A percentile compares a stretch with the other conserved stretches of the same genome.
These are phyloP conservation scores for Propithecus deckenii DNA, from an alignment of 2,797 vertebrate species.

Conservation along the genomic window DNA sequence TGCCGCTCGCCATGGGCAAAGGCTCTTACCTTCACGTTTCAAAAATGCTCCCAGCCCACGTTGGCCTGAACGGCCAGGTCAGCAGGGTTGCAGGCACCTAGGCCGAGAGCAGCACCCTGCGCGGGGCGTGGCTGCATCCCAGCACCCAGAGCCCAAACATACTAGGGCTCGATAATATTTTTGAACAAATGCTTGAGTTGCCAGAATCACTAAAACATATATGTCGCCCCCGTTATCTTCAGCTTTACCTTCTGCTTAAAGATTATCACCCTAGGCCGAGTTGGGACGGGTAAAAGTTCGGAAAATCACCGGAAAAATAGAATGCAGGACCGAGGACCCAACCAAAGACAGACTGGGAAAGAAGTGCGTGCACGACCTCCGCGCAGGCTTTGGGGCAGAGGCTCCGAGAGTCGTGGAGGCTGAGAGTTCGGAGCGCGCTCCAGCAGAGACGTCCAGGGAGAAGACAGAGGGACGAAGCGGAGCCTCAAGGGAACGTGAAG, in stretches of 20 bases:
- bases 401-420: too few relatives aligned
- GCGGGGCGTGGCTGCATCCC: neutral
- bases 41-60: neutral
- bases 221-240: neutral
- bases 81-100: neutral
- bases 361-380: fast-evolving
- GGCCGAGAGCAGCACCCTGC: neutral
- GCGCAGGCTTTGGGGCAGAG: too few relatives aligned
- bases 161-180: neutral
- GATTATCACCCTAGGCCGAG: too few relatives aligned
- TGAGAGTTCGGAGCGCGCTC: fast-evolving
- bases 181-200: neutral
- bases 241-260: neutral
- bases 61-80: neutral
- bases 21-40: neutral
- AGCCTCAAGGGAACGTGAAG: neutral
- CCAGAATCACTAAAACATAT: neutral
- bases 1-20: neutral
- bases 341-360: neutral
- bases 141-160: neutral
- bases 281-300: neutral
- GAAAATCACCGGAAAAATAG: neutral
- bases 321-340: fast-evolving
- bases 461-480: neutral
- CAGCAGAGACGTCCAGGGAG: neutral